Base-by-base conservation (phyloP, 2,888 invertebrate genomes). In the Octodonta nipae region DNA sequence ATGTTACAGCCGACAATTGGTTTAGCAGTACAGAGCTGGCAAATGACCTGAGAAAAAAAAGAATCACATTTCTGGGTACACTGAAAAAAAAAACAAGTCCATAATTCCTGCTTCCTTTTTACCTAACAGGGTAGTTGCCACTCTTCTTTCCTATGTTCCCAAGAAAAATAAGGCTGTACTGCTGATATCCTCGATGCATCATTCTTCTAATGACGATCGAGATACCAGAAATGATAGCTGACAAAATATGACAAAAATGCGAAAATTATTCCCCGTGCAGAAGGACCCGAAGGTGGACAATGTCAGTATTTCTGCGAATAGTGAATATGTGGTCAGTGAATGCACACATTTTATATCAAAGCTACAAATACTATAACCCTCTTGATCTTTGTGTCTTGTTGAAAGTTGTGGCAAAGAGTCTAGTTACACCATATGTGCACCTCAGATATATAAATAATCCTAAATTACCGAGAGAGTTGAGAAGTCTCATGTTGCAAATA, bases 211-310 rank as follows among this genome's bases (percentile, higher is more conserved):
- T 26, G 24, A 31, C 13, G 31, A 31, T 31, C 24, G 7, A 4
- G 31, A 31, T 5, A 29, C 29, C 29, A 29, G 29, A 29, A 29
- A 29, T 31, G 6, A 31, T 31, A 26, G 31, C 25, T 11, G 31
- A 31, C 25, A 31, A 13, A 31, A 31, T 25, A 27, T 31, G 22
- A 25, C 13, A 22, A 31, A 31, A 31, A 26, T 31, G 25, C 13
- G 31, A 25, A 31, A 31, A 26, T 26, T 26, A 25, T 31, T 31
- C 29, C n/a, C 11, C 29, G 14, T 29, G 31, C 15, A 25, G 25
- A 15, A 31, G 31, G 25, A 31, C 31, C 25, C 24, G 29, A 11
- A 31, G 31, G 25, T 31, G 31, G 25, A n/a, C 31, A 5, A 31
- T 31, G 12, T n/a, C 31, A 5, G 31, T 31, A 31, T 31, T 31